Evolutionary conservation across 92 coral and sea anemone species (phyloP).

Genomic region (Zoanthus gigantus): DNA sequence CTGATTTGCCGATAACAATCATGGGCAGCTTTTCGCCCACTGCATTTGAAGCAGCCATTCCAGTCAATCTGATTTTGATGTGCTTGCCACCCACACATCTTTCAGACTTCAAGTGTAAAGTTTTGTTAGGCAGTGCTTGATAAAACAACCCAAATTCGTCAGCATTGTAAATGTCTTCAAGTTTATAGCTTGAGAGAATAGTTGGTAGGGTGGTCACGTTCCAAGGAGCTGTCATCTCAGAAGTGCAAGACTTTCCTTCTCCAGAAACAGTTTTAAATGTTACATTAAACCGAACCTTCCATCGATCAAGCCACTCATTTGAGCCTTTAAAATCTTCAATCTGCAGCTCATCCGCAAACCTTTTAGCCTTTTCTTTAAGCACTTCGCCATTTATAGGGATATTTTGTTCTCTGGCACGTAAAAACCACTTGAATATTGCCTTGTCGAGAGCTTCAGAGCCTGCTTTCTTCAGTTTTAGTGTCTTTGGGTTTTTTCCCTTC

Average conservation of each 20-base stretch:
- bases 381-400: slow-evolving; percentile 15
- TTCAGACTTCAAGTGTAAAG: slow-evolving; percentile 13
- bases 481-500: slow-evolving; percentile 2
- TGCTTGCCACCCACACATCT: slow-evolving; percentile 22
- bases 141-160: slow-evolving; percentile 14
- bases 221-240: slow-evolving; percentile 25
- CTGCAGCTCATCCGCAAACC: slow-evolving; percentile 5
- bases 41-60: slow-evolving; percentile 45
- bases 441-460: slow-evolving; percentile 15
- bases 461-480: slow-evolving; percentile 14
- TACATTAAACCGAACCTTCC: slow-evolving; percentile 29
- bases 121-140: slow-evolving; percentile 14
- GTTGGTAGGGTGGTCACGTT: slow-evolving; percentile 4
- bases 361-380: slow-evolving; percentile 29
- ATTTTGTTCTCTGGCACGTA: slow-evolving; percentile 13
- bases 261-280: slow-evolving; percentile 39
- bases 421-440: slow-evolving; percentile 14
- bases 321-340: slow-evolving; percentile 25
- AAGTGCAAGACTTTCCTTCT: slow-evolving; percentile 18
- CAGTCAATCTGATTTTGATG: slow-evolving; percentile 8
- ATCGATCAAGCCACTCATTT: slow-evolving; percentile 40
- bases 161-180: slow-evolving; percentile 15
- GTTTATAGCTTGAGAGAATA: neutral
- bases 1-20: slow-evolving; percentile 5
- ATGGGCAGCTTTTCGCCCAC: slow-evolving; percentile 52